Evolutionary conservation across 23 tunicate genomes (phyloP).

Genomic region (Botrylloides violaceus): DNA sequence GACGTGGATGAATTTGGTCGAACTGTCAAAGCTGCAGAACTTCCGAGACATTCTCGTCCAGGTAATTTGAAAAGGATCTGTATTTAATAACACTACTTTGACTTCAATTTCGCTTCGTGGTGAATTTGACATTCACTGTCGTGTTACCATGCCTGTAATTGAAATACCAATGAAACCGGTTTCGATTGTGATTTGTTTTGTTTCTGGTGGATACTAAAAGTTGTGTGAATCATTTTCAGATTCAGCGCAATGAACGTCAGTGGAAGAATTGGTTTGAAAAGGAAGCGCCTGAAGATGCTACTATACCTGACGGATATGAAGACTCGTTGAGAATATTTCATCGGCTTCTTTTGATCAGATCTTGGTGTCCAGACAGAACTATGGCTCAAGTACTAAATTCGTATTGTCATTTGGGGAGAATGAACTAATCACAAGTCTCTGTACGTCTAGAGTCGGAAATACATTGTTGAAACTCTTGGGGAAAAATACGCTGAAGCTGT

Average conservation of each 20-base stretch:
- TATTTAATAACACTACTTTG: too few relatives aligned
- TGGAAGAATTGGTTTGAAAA: slow-evolving; percentile 98
- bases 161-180: not conserved
- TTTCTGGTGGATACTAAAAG: not conserved
- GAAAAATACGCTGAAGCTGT: slow-evolving; percentile 82
- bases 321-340: slow-evolving; percentile 72
- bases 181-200: not conserved
- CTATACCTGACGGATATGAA: slow-evolving; percentile 94
- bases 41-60: slow-evolving; percentile 75
- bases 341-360: slow-evolving; percentile 69
- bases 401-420: not conserved
- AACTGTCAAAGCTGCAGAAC: slow-evolving; percentile 79
- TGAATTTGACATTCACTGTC: not conserved
- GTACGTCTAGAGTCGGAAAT: slow-evolving; percentile 61
- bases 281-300: slow-evolving; percentile 79
- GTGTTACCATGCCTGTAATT: not conserved
- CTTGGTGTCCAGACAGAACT: slow-evolving; percentile 93
- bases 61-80: too few relatives aligned
- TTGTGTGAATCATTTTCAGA: slow-evolving; percentile 8
- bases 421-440: not conserved
- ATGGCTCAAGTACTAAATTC: slow-evolving; percentile 59
- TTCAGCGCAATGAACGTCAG: slow-evolving; percentile 84
- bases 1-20: slow-evolving; percentile 95
- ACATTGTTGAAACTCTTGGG: slow-evolving; percentile 81
- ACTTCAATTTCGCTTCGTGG: not conserved